Conservation (phyloP, 2,888 invertebrate species). For the Lissonota sp. region DNA sequence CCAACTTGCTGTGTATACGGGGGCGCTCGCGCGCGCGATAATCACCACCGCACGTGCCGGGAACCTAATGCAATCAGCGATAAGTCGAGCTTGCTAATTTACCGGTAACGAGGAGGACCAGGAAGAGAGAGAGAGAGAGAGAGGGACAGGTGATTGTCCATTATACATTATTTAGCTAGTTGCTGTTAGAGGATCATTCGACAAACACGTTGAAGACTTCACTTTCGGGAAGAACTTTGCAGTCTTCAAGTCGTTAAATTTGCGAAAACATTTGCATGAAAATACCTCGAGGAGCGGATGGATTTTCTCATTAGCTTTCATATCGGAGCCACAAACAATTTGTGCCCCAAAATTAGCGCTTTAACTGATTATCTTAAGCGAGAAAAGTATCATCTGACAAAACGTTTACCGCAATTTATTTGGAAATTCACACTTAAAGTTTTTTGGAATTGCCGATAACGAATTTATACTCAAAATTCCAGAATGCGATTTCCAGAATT, state of each 20-base stretch:
- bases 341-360: too few species aligned
- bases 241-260: not conserved
- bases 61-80: conserved; percentile 62
- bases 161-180: conserved; percentile 46
- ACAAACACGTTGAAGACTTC: conserved; percentile 26
- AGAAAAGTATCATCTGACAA: too few species aligned
- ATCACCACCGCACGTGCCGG: conserved; percentile 40
- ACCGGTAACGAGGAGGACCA: conserved; percentile 45
- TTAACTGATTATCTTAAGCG: too few species aligned
- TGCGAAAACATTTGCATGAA: not conserved
- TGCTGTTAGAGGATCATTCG: conserved; percentile 22
- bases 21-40: conserved; percentile 35
- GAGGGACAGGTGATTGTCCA: not conserved
- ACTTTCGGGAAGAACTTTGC: conserved; percentile 37
- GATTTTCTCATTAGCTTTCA: not conserved
- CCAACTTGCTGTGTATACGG: conserved; percentile 43
- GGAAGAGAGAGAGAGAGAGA: conserved; percentile 5
- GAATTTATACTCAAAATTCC: too few species aligned
- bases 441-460: too few species aligned
- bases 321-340: not conserved
- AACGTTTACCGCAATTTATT: too few species aligned
- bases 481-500: too few species aligned
- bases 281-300: not conserved
- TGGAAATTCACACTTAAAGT: too few species aligned
- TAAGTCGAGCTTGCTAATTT: conserved; percentile 66